Evolutionary conservation across 2,888 invertebrate genomes (phyloP), one percentile per base, ranked within the genome.

Genomic region (Cephalotes varians): DNA sequence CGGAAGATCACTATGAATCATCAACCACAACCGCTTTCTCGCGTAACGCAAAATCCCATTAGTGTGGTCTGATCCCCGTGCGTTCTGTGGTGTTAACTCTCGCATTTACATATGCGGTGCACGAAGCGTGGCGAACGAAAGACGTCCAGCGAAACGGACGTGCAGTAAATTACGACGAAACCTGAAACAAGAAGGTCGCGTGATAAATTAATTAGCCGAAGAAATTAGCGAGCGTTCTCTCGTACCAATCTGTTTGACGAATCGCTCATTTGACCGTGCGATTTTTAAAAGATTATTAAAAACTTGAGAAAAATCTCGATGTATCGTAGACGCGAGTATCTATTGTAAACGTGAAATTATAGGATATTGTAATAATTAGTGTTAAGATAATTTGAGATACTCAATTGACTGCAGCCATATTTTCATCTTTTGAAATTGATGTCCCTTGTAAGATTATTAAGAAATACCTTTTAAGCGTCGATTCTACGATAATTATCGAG

Each of bases 21-120:
- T 65, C 80, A 44, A 58, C 44, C 18, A 77, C 79, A 73, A 69
- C 82, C 72, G 83, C 79, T 86, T 83, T 71, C 34, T 74, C 82
- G 71, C 72, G 79, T 40, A 81, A 87, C 81, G 72, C 69, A 56
- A 85, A 85, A 84, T 86, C 72, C 80, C 81, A 83, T 88, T 88
- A 88, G 76, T 44, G 51, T 10, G 56, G 56, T 86, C 83, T 73
- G 79, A 86, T 83, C 81, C 74, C 81, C 56, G 80, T 60, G 76
- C 58, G 40, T 83, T 86, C 73, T 64, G 51, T 65, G 67, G 62
- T 60, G 87, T 84, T 88, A 88, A 83, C 67, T 83, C 76, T 73
- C 72, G 72, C 81, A 88, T 88, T 88, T 88, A 83, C 88, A 88
- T 86, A 84, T 37, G 31, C 74, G 54, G 56, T 54, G 72, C 81